A percentile compares a stretch with the other conserved stretches of the same genome.
Evolutionary conservation across 2,888 invertebrate species (phyloP).

Genomic region (Nasonovia ribisnigri): DNA sequence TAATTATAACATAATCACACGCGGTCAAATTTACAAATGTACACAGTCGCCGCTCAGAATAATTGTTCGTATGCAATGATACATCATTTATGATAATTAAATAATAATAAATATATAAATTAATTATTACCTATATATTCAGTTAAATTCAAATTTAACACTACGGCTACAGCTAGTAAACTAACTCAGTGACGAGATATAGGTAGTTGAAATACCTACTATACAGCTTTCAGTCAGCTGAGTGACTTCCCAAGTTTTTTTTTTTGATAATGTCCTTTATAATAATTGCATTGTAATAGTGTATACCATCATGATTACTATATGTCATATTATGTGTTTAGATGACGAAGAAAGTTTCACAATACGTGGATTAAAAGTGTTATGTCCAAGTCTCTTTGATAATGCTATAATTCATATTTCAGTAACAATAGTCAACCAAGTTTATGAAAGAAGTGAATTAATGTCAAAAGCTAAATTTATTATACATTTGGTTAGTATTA

Average conservation of each 20-base stretch:
- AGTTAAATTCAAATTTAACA: neutral
- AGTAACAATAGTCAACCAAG: conserved; percentile 35
- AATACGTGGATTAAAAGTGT: neutral
- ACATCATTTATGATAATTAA: neutral
- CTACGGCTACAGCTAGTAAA: neutral
- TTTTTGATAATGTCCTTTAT: neutral
- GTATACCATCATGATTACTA: neutral
- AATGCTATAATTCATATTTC: conserved; percentile 45
- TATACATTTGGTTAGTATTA: conserved; percentile 47
- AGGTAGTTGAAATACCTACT: neutral
- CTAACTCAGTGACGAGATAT: neutral
- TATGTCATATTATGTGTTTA: neutral
- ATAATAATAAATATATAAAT: conserved; percentile 1
- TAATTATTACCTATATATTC: no score
- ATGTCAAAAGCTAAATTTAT: conserved; percentile 40
- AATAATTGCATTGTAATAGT: neutral
- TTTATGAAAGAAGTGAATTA: conserved; percentile 21
- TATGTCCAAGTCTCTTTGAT: conserved; percentile 49
- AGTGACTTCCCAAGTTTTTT: neutral
- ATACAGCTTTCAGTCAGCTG: neutral
- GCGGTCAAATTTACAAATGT: neutral
- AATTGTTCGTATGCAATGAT: neutral
- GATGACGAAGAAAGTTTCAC: conserved; percentile 24
- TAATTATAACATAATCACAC: neutral
- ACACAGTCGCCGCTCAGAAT: neutral